Evolutionary conservation across 2,797 vertebrate species (phyloP).

Genomic region (Coluber constrictor): DNA sequence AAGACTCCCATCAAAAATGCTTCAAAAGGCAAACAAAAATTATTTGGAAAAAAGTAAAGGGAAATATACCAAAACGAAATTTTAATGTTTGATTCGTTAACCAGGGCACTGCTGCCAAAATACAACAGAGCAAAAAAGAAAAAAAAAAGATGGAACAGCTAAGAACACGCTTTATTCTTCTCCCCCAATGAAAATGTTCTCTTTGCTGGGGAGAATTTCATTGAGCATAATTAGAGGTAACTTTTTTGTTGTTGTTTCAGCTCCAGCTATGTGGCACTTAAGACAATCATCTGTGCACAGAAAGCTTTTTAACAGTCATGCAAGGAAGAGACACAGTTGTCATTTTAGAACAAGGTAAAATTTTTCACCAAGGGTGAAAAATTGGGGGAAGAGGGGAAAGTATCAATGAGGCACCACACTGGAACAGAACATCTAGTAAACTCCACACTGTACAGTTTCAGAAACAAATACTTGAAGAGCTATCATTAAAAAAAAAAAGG

Average conservation of each 20-base stretch:
- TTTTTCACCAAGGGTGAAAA: slow-evolving; percentile 76
- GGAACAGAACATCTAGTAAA: slow-evolving; percentile 74
- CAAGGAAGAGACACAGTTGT: slow-evolving; percentile 86
- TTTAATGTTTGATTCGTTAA: slow-evolving; percentile 78
- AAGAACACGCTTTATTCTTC: slow-evolving; percentile 69
- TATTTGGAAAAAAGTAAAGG: slow-evolving; percentile 67
- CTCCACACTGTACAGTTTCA: slow-evolving; percentile 72
- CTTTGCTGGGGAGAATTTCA: slow-evolving; percentile 73
- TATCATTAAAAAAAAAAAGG: slow-evolving; percentile 57
- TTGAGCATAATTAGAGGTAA: slow-evolving; percentile 81
- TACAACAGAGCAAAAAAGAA: slow-evolving; percentile 65
- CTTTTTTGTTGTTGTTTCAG: slow-evolving; percentile 54
- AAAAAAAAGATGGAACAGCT: slow-evolving; percentile 68
- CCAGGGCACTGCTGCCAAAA: slow-evolving; percentile 77
- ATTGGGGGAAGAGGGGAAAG: slow-evolving; percentile 49
- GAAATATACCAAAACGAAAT: slow-evolving; percentile 72
- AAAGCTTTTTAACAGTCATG: slow-evolving; percentile 98
- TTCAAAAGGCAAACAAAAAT: slow-evolving; percentile 71
- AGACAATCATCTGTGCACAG: slow-evolving; percentile 93
- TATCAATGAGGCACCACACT: slow-evolving; percentile 75
- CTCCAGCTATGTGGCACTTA: slow-evolving; percentile 89
- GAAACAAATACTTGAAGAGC: slow-evolving; percentile 73
- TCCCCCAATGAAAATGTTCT: slow-evolving; percentile 58
- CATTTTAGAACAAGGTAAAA: slow-evolving; percentile 86
- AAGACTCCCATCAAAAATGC: slow-evolving; percentile 56